Evolutionary conservation across 2,797 vertebrate species (phyloP), one percentile per base, ranked within the genome.

Genomic region (Hafferia zeledoni): DNA sequence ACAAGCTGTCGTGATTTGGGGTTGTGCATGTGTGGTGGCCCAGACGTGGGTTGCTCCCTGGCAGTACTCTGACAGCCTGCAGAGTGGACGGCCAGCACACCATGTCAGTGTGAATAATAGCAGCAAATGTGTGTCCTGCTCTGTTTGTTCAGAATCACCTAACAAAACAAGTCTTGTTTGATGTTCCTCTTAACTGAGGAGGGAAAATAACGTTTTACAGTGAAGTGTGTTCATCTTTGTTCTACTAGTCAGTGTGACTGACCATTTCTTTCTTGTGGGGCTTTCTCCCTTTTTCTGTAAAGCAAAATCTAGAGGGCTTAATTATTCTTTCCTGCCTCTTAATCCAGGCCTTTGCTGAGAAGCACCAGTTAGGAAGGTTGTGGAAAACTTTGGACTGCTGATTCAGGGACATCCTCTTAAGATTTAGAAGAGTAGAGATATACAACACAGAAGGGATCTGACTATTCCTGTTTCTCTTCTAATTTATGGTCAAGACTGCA

Each of bases 271-370:
- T 87, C 77, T 67, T 60, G 77, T 90, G 74, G 5, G 65, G 35
- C 84, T 96, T 92, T 92, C 61, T 85, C 50, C 65, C 33, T 41
- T 89, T 93, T 83, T 74, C 88, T 91, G 91, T 84, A 92, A 93
- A 84, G 61, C 57, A 63, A 90, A 94, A 87, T 47, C 59, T 3
- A 23, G 94, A 97, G 95, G 96, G 94, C 94, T 97, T 94, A 85
- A 65, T 89, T 94, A 81, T 95, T 96, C 83, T 96, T 96, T 95
- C 89, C 91, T 93, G 92, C 93, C 93, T 96, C 86, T 95, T 95
- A 87, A 95, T 87, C 79, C 68, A 89, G 93, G 76, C 91, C 72
- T 96, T 94, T 86, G 82, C 90, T 91, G 90, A 96, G 79, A 96
- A 95, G 90, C 91, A 92, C 88, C 91, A 95, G 93, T 83, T 71